Base-by-base conservation (phyloP, 2,113 vertebrate species). In the Pterocles burchelli region DNA sequence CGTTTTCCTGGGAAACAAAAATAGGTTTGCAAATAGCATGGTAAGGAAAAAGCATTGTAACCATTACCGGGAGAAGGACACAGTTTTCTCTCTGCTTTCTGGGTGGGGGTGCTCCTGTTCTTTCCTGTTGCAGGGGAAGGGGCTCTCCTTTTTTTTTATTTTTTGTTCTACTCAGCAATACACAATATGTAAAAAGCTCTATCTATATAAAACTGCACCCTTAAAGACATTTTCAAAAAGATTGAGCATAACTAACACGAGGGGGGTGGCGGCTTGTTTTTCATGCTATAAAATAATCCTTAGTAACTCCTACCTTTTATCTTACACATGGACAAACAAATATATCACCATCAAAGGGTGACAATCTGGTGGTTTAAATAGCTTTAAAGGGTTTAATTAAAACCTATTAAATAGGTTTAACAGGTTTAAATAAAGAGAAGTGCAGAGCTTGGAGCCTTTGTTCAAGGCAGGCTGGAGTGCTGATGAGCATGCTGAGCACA, bases 381-480 rank as follows among this genome's bases (percentile, higher is more conserved):
- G 55, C 65, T 95, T 94, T 84, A 89, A 90, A 92, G 52, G 9
- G 33, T 68, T 92, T 86, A 90, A 95, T 95, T 97, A 92, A 92
- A 93, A 87, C 29, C 33, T 81, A 81, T 86, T 86, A 81, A 95
- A 81, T 78, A 92, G 72, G 52, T 97, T 87, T 93, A 84, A 55
- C 80, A 89, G 52, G 89, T 97, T 93, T 95, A 93, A 95, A 95
- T 75, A 83, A 81, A 70, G 43, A 62, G 67, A 91, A 68, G 26
- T 3, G 0, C 20, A 51, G 81, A 90, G n/a, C 62, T 83, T 55
- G 59, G 45, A 85, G 46, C 46, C 59, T 46, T 88, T 76, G 72
- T 88, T 87, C 77, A 52, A 88, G 61, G 49, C 91, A 79, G 49
- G 45, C 77, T 95, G 89, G 62, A 82, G 77, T 91, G 70, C 61